These are phyloP conservation scores for Notothenia coriiceps DNA, from an alignment of 2,113 vertebrate species.

Conservation along the genomic window DNA sequence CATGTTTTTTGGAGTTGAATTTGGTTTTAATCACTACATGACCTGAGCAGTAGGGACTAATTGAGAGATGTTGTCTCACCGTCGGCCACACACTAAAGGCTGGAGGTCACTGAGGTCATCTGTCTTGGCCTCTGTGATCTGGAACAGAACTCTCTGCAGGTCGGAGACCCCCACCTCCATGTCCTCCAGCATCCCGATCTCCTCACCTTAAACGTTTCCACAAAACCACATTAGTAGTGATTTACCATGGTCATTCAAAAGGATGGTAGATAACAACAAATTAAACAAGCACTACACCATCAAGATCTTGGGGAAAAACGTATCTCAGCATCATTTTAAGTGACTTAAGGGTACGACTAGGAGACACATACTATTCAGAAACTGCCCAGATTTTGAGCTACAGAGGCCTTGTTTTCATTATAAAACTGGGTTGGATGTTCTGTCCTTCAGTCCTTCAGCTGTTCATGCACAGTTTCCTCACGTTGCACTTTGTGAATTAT, in stretches of 20 bases:
- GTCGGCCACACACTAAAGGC: conserved; percentile 92
- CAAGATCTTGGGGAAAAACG: too few species aligned
- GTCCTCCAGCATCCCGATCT: conserved; percentile 98
- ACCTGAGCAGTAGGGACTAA: not conserved
- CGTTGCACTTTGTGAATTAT: too few species aligned
- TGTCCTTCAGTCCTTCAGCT: not conserved
- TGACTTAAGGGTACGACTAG: not conserved
- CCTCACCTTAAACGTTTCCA: conserved; percentile 87
- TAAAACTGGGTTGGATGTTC: not conserved
- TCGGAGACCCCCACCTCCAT: conserved; percentile 97
- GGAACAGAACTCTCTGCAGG: conserved; percentile 93
- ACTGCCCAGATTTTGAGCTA: not conserved
- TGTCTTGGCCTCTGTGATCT: conserved; percentile 92
- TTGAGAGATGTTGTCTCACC: conserved; percentile 83
- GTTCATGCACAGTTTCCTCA: too few species aligned
- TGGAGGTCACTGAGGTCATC: conserved; percentile 87
- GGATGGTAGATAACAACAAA: too few species aligned
- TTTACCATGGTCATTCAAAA: not conserved
- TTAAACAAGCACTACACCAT: too few species aligned
- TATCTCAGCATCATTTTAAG: too few species aligned
- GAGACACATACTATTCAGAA: not conserved
- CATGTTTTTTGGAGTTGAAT: not conserved
- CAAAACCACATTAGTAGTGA: conserved; percentile 1
- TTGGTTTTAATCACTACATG: not conserved
- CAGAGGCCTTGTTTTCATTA: not conserved